Percentiles rank a stretch among this genome's conserved stretches.
Conservation (phyloP, 2,113 vertebrate genomes). For the Glaucidium brasilianum region DNA sequence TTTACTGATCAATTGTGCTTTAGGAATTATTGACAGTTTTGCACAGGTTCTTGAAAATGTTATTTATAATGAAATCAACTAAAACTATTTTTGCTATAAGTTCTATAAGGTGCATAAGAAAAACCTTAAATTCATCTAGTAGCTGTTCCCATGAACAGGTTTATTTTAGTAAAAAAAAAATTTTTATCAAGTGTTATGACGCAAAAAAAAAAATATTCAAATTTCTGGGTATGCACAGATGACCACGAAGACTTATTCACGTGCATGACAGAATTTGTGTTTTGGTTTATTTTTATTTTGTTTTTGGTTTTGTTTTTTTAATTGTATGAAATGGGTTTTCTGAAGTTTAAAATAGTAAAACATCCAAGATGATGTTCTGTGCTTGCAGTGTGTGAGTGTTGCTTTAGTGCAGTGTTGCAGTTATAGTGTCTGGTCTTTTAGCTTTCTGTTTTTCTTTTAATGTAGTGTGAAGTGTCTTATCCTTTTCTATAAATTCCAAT, state of each 20-base stretch:
- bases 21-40: conserved; percentile 93
- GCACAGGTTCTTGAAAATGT: conserved; percentile 94
- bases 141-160: conserved; percentile 88
- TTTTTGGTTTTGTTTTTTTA: conserved; percentile 55
- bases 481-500: conserved; percentile 87
- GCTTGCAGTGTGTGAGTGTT: conserved; percentile 96
- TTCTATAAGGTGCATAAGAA: conserved; percentile 91
- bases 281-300: conserved; percentile 82
- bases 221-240: conserved; percentile 82
- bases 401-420: conserved; percentile 86
- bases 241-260: conserved; percentile 81
- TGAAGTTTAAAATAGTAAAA: conserved; percentile 77
- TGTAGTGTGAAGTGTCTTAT: conserved; percentile 87
- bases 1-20: conserved; percentile 91
- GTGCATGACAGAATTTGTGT: conserved; percentile 88
- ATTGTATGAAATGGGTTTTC: conserved; percentile 79
- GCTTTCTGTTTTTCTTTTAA: conserved; percentile 80
- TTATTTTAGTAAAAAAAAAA: conserved; percentile 95
- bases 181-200: conserved; percentile 90
- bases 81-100: conserved; percentile 95
- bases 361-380: conserved; percentile 83
- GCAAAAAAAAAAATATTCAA: conserved; percentile 79
- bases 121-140: conserved; percentile 91
- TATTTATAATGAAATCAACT: conserved; percentile 92
- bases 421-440: conserved; percentile 82